phyloP scores from a whole-genome alignment of 2,797 vertebrate species.

The Mastacembelus armatus region DNA sequence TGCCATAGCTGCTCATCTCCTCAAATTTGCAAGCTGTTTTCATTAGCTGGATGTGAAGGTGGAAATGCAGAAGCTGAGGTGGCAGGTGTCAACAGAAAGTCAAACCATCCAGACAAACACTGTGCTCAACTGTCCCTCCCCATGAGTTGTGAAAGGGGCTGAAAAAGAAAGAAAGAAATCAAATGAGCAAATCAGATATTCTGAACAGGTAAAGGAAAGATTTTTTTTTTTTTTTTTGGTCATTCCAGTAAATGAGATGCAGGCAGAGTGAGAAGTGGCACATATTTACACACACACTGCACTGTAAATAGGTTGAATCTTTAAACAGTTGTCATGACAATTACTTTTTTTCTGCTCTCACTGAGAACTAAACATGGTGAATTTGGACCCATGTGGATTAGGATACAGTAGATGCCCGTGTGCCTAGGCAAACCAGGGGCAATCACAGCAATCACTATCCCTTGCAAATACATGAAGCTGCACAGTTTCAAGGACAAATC shows the following conservation, averaged over 20 bases:
- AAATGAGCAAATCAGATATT: conserved; percentile 28
- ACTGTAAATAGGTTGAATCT: neutral
- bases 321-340: conserved; percentile 19
- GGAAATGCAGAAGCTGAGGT: conserved; percentile 2
- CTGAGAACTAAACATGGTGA: conserved; percentile 13
- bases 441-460: conserved; percentile 44
- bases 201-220: conserved; percentile 7
- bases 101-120: conserved; percentile 11
- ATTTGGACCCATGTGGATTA: conserved; percentile 19
- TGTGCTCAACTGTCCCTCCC: neutral
- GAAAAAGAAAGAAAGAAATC: conserved; percentile 1
- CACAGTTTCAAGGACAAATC: conserved; percentile 53
- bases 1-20: conserved; percentile 30
- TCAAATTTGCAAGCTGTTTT: conserved; percentile 28
- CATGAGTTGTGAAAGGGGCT: neutral
- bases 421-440: conserved; percentile 1
- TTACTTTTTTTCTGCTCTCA: neutral
- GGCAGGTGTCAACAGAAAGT: conserved; percentile 10
- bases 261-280: conserved; percentile 22
- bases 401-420: neutral
- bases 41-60: conserved; percentile 21
- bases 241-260: conserved; percentile 22
- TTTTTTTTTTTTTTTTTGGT: conserved; percentile 16
- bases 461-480: conserved; percentile 34
- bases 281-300: conserved; percentile 3